These are phyloP conservation scores for Mayetiola destructor DNA, from an alignment of 2,888 invertebrate genomes.

Conservation along the genomic window DNA sequence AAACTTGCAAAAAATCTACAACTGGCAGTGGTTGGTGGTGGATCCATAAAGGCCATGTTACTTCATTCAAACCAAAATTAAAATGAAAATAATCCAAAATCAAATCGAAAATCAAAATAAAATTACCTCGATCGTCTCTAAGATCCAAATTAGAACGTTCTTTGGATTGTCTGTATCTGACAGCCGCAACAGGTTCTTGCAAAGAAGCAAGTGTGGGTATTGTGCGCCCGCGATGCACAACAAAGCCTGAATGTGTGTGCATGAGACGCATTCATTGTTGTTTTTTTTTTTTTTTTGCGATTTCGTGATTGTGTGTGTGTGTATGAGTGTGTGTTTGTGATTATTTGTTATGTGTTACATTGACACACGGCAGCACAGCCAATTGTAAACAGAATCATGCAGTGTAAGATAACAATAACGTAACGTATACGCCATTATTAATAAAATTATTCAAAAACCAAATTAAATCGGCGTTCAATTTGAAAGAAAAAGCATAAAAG, in stretches of 20 bases:
- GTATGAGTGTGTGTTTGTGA: no score
- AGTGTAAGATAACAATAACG: no score
- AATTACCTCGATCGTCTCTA: slow-evolving; percentile 49
- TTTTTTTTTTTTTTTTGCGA: no score
- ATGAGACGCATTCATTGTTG: background rate
- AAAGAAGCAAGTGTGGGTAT: slow-evolving; percentile 63
- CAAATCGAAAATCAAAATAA: background rate
- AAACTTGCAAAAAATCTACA: background rate
- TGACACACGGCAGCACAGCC: no score
- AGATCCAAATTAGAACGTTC: slow-evolving; percentile 47
- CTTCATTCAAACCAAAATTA: background rate
- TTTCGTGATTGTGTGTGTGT: no score
- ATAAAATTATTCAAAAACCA: no score
- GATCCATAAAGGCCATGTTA: background rate
- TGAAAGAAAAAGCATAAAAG: no score
- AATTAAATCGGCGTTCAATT: no score
- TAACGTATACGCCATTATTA: no score
- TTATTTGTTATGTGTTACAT: no score
- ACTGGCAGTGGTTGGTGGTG: background rate
- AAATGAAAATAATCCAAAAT: background rate
- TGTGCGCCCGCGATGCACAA: slow-evolving; percentile 65
- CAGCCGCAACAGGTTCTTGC: slow-evolving; percentile 44
- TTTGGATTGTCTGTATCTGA: slow-evolving; percentile 43
- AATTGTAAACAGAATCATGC: no score
- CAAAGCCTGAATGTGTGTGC: slow-evolving; percentile 38